Conservation (phyloP, 2,888 invertebrate species). For the Nebria brevicollis region DNA sequence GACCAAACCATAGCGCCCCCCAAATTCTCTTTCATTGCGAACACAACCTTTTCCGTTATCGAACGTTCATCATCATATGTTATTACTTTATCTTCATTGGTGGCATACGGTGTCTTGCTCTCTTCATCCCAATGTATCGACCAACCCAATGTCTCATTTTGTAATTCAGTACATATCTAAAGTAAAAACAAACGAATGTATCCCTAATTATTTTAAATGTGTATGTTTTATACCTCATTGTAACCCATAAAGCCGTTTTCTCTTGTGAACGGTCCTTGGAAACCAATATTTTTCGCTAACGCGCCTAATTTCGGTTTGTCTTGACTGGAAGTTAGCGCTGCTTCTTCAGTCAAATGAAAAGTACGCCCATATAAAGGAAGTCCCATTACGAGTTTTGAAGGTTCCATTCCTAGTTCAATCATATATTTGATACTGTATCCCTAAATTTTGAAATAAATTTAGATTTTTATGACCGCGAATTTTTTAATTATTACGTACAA, state of each 20-base stretch:
- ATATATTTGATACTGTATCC: constrained; percentile 81
- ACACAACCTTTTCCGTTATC: constrained; percentile 76
- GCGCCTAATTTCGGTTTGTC: constrained; percentile 66
- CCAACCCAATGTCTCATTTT: constrained; percentile 73
- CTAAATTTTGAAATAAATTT: constrained; percentile 60
- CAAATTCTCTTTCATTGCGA: constrained; percentile 58
- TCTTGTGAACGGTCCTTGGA: constrained; percentile 80
- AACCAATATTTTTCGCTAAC: constrained; percentile 69
- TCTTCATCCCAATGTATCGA: constrained; percentile 75
- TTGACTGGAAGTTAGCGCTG: constrained; percentile 52
- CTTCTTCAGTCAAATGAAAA: constrained; percentile 68
- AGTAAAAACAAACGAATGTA: not conserved
- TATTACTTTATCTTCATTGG: constrained; percentile 73
- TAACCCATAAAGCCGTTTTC: constrained; percentile 89
- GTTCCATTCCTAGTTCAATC: constrained; percentile 76
- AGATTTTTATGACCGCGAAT: not conserved
- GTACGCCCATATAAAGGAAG: constrained; percentile 87
- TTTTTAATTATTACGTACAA: constrained; percentile 67
- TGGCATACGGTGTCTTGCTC: constrained; percentile 72
- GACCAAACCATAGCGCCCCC: constrained; percentile 92
- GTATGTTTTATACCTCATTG: constrained; percentile 73
- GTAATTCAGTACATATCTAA: constrained; percentile 73
- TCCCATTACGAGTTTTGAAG: constrained; percentile 82
- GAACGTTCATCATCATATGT: constrained; percentile 81
- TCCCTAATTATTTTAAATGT: not conserved